Conservation (phyloP, 2,888 invertebrate genomes). For the Miltochrista miniata region DNA sequence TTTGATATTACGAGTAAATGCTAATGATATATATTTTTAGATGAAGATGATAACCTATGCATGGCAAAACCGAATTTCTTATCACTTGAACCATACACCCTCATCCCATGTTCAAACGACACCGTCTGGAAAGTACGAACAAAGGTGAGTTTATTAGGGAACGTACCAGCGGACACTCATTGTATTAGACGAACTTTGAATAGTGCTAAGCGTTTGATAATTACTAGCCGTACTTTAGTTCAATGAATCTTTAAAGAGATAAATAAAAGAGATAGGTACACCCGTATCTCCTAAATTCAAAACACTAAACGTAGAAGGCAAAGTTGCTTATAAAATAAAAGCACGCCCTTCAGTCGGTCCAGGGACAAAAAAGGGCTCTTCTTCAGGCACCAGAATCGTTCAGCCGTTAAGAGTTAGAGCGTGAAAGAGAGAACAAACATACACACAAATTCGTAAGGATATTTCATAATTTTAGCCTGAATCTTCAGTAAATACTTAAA, state of each 20-base stretch:
- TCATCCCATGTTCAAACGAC: slow-evolving; percentile 50
- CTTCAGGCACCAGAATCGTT: no score
- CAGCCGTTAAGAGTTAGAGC: no score
- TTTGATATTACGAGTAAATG: no score
- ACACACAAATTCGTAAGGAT: no score
- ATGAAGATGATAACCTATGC: no score
- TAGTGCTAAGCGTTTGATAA: slow-evolving; percentile 18
- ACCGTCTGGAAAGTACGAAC: slow-evolving; percentile 66
- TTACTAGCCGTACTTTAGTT: background rate
- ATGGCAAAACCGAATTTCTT: background rate
- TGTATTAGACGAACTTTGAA: slow-evolving; percentile 32
- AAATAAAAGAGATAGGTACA: no score
- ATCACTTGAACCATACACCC: slow-evolving; percentile 30
- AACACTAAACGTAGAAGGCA: no score
- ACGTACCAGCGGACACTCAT: slow-evolving; percentile 28
- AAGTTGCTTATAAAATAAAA: slow-evolving; percentile 11
- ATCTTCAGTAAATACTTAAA: no score
- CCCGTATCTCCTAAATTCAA: background rate
- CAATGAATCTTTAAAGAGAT: no score
- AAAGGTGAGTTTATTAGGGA: slow-evolving; percentile 61
- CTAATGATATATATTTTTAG: no score
- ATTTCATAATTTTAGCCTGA: background rate
- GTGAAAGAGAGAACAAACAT: no score
- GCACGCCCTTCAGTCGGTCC: slow-evolving; percentile 13
- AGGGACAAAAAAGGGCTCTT: slow-evolving; percentile 18